Conservation (phyloP, 2,888 invertebrate species). For the Torymus tubicola region DNA sequence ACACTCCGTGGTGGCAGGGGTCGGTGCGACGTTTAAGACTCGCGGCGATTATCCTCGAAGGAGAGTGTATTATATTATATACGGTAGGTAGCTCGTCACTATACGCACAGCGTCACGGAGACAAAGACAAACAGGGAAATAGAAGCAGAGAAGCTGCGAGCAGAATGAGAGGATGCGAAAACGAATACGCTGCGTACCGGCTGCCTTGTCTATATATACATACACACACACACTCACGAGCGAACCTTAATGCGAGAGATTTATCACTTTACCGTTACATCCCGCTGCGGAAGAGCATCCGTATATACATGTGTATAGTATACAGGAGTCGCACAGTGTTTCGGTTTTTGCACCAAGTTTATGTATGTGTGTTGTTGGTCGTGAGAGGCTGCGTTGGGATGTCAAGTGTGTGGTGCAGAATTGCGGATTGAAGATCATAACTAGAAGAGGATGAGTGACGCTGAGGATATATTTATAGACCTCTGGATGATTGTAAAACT, state of each 20-base stretch:
- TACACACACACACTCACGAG: too few relatives aligned
- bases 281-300: constrained; percentile 19
- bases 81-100: constrained; percentile 10
- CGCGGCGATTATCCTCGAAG: constrained; percentile 16
- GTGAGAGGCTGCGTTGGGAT: too few relatives aligned
- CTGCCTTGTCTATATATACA: neutral
- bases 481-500: too few relatives aligned
- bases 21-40: too few relatives aligned
- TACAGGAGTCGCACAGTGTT: neutral
- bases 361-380: too few relatives aligned
- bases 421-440: too few relatives aligned
- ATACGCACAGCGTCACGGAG: constrained; percentile 12
- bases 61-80: neutral
- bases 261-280: constrained; percentile 56
- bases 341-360: too few relatives aligned
- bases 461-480: too few relatives aligned
- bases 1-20: too few relatives aligned
- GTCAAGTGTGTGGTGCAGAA: too few relatives aligned
- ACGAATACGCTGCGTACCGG: neutral
- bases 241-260: constrained; percentile 52
- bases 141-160: neutral
- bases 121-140: constrained; percentile 44
- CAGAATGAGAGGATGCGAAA: constrained; percentile 9
- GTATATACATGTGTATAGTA: neutral
- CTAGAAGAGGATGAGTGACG: too few relatives aligned